A percentile compares a stretch with the other conserved stretches of the same genome.
phyloP scores from a whole-genome alignment of 2,797 vertebrate species.

The Sebastes iracundus region DNA sequence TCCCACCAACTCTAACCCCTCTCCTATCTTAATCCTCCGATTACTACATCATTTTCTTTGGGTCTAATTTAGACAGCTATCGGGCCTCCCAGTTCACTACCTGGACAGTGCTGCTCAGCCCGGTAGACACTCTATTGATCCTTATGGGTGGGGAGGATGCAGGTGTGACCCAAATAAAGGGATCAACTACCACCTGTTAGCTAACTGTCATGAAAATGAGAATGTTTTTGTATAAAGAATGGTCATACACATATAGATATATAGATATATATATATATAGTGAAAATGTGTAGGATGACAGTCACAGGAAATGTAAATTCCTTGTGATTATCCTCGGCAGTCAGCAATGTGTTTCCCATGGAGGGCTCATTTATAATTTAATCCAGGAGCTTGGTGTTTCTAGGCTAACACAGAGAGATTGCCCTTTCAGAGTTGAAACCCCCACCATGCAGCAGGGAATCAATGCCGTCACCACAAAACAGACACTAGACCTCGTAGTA shows the following conservation, averaged over 20 bases:
- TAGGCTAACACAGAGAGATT: slow-evolving; percentile 76
- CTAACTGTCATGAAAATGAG: slow-evolving; percentile 22
- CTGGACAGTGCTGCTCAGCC: slow-evolving; percentile 31
- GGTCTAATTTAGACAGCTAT: slow-evolving; percentile 57
- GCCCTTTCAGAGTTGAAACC: slow-evolving; percentile 81
- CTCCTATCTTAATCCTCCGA: slow-evolving; percentile 70
- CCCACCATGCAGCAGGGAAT: slow-evolving; percentile 73
- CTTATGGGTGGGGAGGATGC: slow-evolving; percentile 21
- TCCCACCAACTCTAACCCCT: slow-evolving; percentile 40
- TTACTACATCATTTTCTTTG: slow-evolving; percentile 71
- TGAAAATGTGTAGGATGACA: background rate
- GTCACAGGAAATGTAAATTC: slow-evolving; percentile 43
- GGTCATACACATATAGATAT: no score
- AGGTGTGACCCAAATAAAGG: slow-evolving; percentile 66
- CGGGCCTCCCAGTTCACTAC: slow-evolving; percentile 46
- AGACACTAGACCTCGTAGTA: slow-evolving; percentile 45
- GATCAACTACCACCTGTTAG: slow-evolving; percentile 60
- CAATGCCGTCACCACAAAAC: slow-evolving; percentile 69
- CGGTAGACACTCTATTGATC: slow-evolving; percentile 49
- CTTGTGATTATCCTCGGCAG: slow-evolving; percentile 58
- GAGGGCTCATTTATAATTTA: slow-evolving; percentile 84
- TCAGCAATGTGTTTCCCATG: slow-evolving; percentile 70
- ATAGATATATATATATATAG: background rate
- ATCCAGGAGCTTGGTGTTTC: slow-evolving; percentile 73
- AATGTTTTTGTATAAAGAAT: background rate